Percentiles rank a stretch among this genome's conserved stretches.
Conservation (phyloP, 2,113 vertebrate species). For the Nothocercus nigrocapillus region DNA sequence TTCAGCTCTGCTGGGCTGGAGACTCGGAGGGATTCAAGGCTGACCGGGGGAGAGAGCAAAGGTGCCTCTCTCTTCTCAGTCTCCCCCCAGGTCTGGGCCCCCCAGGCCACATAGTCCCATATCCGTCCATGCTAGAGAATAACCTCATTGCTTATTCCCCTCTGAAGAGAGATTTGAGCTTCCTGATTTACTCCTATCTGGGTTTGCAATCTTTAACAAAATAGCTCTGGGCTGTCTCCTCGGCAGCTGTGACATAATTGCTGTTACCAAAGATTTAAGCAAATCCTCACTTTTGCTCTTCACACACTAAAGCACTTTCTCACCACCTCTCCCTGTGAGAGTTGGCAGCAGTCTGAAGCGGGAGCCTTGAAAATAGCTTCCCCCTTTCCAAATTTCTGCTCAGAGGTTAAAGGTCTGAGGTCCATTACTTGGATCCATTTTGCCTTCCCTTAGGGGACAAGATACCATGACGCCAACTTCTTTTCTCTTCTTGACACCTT, state of each 20-base stretch:
- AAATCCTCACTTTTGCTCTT: conserved; percentile 1
- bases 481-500: background rate
- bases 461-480: background rate
- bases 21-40: background rate
- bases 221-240: background rate
- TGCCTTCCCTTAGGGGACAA: background rate
- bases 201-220: background rate
- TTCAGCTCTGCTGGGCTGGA: background rate
- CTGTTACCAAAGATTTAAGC: conserved; percentile 9
- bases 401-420: background rate
- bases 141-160: background rate
- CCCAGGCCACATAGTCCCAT: background rate
- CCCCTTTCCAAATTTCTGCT: background rate
- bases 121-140: background rate
- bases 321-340: background rate
- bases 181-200: conserved; percentile 1
- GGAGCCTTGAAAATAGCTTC: background rate
- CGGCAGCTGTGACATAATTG: background rate
- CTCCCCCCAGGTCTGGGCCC: background rate
- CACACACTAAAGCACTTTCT: background rate
- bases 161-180: background rate
- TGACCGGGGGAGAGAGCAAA: background rate
- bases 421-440: background rate
- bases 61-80: background rate
- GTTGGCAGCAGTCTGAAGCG: background rate